These are phyloP conservation scores for Buphagus erythrorhynchus DNA, from an alignment of 2,797 vertebrate genomes.

Conservation along the genomic window DNA sequence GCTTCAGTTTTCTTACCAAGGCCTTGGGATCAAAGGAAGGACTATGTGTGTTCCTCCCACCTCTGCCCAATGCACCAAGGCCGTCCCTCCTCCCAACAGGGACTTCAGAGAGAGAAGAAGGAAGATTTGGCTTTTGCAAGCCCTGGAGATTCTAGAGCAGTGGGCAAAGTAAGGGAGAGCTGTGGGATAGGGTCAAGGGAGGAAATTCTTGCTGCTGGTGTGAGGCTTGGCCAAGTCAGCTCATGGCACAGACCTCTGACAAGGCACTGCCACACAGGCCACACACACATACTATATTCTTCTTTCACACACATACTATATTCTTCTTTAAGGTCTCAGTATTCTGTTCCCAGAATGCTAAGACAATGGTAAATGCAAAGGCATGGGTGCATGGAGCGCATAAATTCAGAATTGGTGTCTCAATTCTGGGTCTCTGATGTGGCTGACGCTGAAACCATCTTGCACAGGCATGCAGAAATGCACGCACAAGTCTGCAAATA, in stretches of 20 bases:
- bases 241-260: not conserved
- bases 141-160: not conserved
- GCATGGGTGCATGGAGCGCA: fast-evolving
- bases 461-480: fast-evolving
- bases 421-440: not conserved
- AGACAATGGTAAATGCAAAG: not conserved
- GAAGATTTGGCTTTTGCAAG: not conserved
- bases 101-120: not conserved
- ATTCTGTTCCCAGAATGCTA: not conserved
- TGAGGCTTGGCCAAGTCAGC: not conserved
- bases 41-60: not conserved
- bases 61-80: not conserved
- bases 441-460: not conserved
- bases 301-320: not conserved
- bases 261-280: not conserved
- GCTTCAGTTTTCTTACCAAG: not conserved
- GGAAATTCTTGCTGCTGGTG: not conserved
- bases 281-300: not conserved
- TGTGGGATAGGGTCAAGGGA: not conserved
- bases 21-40: not conserved
- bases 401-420: not conserved
- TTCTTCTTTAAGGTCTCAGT: not conserved
- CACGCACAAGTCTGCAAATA: not conserved
- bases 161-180: fast-evolving
- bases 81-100: fast-evolving